Evolutionary conservation across 1,140 invertebrate species (phyloP).

Genomic region (Drosophila micromelanica): DNA sequence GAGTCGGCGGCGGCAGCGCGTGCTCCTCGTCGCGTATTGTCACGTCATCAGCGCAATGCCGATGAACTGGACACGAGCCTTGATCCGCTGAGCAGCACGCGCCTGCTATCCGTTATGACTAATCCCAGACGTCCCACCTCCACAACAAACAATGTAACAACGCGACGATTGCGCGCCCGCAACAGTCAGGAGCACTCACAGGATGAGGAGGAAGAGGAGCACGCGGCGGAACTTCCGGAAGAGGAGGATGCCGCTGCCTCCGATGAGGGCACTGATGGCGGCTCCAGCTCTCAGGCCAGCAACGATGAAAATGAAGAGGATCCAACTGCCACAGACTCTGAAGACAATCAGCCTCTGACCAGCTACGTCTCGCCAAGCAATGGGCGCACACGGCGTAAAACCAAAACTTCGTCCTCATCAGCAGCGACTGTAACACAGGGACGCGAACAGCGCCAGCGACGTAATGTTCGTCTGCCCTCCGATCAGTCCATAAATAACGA

Average conservation of each 20-base stretch:
- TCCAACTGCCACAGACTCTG: constrained; percentile 83
- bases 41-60: constrained; percentile 80
- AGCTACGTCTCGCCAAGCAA: constrained; percentile 72
- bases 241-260: constrained; percentile 67
- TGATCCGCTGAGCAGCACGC: constrained; percentile 71
- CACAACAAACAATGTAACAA: constrained; percentile 62
- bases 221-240: constrained; percentile 37
- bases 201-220: constrained; percentile 43
- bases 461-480: constrained; percentile 50
- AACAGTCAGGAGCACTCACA: constrained; percentile 70
- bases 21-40: constrained; percentile 69
- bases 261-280: constrained; percentile 75
- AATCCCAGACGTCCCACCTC: constrained; percentile 73
- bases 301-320: constrained; percentile 61
- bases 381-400: constrained; percentile 47
- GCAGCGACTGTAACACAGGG: constrained; percentile 18
- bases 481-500: constrained; percentile 63
- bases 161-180: constrained; percentile 65
- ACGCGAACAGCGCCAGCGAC: constrained; percentile 44
- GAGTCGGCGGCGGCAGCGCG: constrained; percentile 51
- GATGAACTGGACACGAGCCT: constrained; percentile 77
- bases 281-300: constrained; percentile 62
- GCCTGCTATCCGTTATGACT: constrained; percentile 43
- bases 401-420: constrained; percentile 53
- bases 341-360: constrained; percentile 86